Evolutionary conservation across 2,113 vertebrate genomes (phyloP), one percentile per base, ranked within the genome.

Genomic region (Anthoscopus minutus): DNA sequence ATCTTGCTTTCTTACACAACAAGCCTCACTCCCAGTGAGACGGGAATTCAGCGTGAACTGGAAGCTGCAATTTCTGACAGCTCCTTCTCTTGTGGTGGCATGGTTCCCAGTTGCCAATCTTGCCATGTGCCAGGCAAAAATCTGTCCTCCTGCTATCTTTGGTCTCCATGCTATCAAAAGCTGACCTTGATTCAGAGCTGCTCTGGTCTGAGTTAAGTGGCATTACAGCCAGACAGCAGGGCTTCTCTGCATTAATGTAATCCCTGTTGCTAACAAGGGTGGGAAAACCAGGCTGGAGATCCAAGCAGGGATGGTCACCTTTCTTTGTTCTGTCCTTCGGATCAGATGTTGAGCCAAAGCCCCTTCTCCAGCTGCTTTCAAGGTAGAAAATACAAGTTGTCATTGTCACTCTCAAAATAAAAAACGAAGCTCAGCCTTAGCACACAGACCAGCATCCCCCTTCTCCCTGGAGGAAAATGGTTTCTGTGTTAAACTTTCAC

Each of bases 401-500:
- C 79, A 45, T 69, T 1, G 0, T 81, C 50, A 17, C 42, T 69
- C 53, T 70, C 76, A 38, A 62, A 76, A 67, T 67, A 30, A 86
- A 92, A 79, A 73, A 3, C 0, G 0, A 92, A 77, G 4, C 30
- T 86, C 57, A 81, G 57, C 45, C 40, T 31, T 22, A 58, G 70
- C 0, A 0, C 40, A 9, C 47, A 53, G 67, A 67, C 78, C 81
- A 88, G 56, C 71, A 71, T 25, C 22, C 28, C 50, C 60, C 18
- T 50, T 58, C 27, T 42, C 37, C 60, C 60, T 5, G 0, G 42
- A 90, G 88, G 72, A 96, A 96, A 97, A 95, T 78, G 76, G 89
- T 95, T 96, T 93, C 79, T 96, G 64, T 92, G 92, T 94, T 95
- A 96, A 94, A 94, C 72, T 96, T 90, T 88, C 94, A 94, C 86